A percentile compares a stretch with the other conserved stretches of the same genome.
phyloP scores from a whole-genome alignment of 2,888 invertebrate genomes.

The Cheilosia urbana region DNA sequence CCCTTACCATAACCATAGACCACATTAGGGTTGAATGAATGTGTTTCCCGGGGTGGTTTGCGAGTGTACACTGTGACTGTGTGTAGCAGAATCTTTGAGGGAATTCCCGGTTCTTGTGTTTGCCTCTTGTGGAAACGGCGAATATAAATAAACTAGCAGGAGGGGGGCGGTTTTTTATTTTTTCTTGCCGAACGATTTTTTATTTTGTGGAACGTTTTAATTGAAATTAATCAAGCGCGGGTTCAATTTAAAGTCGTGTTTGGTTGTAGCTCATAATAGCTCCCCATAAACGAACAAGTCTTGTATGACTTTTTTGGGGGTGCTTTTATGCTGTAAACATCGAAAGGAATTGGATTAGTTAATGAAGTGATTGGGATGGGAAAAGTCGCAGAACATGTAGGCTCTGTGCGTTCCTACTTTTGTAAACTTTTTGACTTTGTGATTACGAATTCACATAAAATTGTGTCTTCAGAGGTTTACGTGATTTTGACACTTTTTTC shows the following conservation, averaged over 20 bases:
- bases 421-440: no score
- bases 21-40: conserved; percentile 58
- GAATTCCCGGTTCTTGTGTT: conserved; percentile 41
- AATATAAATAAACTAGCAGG: conserved; percentile 27
- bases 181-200: neutral
- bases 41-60: conserved; percentile 36
- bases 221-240: neutral
- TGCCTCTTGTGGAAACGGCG: conserved; percentile 12
- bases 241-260: conserved; percentile 4
- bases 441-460: no score
- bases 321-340: no score
- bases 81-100: conserved; percentile 22
- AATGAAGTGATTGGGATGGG: no score
- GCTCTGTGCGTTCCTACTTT: no score
- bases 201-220: neutral
- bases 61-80: neutral
- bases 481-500: no score
- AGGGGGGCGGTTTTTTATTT: neutral
- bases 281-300: no score
- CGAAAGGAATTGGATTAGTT: no score
- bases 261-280: neutral
- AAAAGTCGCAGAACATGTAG: no score
- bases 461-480: no score
- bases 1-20: conserved; percentile 36
- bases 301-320: no score